Base-by-base conservation (phyloP, 2,888 invertebrate species). In the Harmothoe impar region DNA sequence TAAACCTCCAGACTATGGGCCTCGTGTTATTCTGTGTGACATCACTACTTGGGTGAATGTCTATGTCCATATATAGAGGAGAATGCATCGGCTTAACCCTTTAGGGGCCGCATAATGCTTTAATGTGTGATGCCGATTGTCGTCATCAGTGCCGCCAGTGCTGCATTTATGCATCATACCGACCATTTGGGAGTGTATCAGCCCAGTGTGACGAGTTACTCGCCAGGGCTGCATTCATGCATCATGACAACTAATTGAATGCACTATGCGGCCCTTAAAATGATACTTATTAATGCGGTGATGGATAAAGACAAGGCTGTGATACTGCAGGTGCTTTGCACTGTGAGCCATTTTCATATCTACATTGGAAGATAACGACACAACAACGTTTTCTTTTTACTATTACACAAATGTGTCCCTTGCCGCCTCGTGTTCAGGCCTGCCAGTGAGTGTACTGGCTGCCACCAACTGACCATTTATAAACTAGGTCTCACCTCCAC, bases 351-450 rank as follows among this genome's bases (percentile, higher is more conserved):
- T 29, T 72, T 29, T 72, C 62, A 62, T n/a, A n/a, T 62, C 62
- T 62, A 62, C 62, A 62, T n/a, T 62, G n/a, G n/a, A 62, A 62
- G 23, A n/a, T 62, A 20, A 20, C 62, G 62, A 62, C n/a, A 62
- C 62, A 62, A 20, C 10, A 15, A n/a, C 15, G 3, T 62, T n/a
- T 43, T 10, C n/a, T n/a, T n/a, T n/a, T n/a, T n/a, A n/a, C n/a
- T n/a, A n/a, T n/a, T 43, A 43, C 43, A 7, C 1, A n/a, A n/a
- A 62, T 62, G 62, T n/a, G 62, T 62, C n/a, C 62, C 62, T 62
- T 62, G 23, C 62, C 62, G 62, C n/a, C 62, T 20, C 23, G 62
- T 62, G 62, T 62, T 62, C 62, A 62, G 62, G 62, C 62, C 62
- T 62, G 62, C 62, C 62, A n/a, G 62, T 62, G 62, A 15, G 23